These are phyloP conservation scores for Apodemia hepburni DNA, from an alignment of 2,888 invertebrate species.

Conservation along the genomic window DNA sequence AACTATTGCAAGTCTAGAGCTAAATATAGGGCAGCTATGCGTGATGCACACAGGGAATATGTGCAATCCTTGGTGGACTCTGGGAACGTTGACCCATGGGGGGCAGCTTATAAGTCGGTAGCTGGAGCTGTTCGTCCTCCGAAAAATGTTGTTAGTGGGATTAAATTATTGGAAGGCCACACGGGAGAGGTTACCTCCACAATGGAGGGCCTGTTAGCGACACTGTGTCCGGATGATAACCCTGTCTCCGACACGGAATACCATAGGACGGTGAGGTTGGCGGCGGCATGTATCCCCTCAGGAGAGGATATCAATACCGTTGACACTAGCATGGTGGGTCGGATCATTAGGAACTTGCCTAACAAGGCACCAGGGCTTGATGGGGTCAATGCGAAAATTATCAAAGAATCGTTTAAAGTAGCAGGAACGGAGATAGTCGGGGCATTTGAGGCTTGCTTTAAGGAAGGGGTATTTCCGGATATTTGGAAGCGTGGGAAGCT, in stretches of 20 bases:
- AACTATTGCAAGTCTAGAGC: background rate
- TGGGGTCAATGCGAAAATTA: slow-evolving; percentile 32
- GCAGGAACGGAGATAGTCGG: slow-evolving; percentile 25
- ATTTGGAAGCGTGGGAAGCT: slow-evolving; percentile 22
- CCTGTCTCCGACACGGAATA: background rate
- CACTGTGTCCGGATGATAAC: background rate
- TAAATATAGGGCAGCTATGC: background rate
- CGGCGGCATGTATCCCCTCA: background rate
- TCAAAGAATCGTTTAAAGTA: slow-evolving; percentile 32
- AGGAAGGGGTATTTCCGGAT: slow-evolving; percentile 28
- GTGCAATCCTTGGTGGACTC: background rate
- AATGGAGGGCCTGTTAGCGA: background rate
- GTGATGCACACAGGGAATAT: background rate
- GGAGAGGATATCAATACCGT: background rate
- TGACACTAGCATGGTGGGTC: no score
- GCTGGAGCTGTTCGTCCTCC: background rate
- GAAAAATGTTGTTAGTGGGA: background rate
- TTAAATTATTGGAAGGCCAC: background rate
- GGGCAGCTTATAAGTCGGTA: background rate
- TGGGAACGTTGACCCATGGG: background rate
- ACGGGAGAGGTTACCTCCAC: background rate
- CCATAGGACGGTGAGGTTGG: no score
- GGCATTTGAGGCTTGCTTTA: slow-evolving; percentile 29
- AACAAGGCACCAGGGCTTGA: slow-evolving; percentile 40
- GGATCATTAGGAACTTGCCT: slow-evolving; percentile 27